Conservation (phyloP, 2,888 invertebrate genomes). For the Keiferia lycopersicella region DNA sequence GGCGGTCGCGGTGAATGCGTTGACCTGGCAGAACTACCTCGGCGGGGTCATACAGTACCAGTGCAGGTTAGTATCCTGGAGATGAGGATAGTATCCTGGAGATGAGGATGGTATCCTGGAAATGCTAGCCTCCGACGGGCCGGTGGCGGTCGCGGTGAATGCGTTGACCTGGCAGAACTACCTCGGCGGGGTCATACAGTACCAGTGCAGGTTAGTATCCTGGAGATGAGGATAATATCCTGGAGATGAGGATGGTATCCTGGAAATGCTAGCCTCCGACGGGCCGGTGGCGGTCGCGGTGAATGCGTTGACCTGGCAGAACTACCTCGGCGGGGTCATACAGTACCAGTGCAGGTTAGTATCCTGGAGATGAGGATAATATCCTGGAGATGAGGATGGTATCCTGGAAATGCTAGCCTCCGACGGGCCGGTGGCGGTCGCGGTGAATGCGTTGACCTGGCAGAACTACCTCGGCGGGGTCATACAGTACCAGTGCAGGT, state of each 20-base stretch:
- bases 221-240: too few species aligned
- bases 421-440: constrained; percentile 89
- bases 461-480: constrained; percentile 93
- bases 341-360: constrained; percentile 88
- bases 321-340: constrained; percentile 92
- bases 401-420: constrained; percentile 82
- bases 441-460: constrained; percentile 92
- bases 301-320: constrained; percentile 92
- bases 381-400: too few species aligned
- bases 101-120: too few species aligned
- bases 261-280: constrained; percentile 81
- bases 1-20: constrained; percentile 90
- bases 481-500: constrained; percentile 90
- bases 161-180: constrained; percentile 94
- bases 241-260: too few species aligned
- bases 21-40: constrained; percentile 92
- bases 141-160: constrained; percentile 90
- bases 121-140: constrained; percentile 86
- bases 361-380: too few species aligned
- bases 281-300: constrained; percentile 92
- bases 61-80: constrained; percentile 85
- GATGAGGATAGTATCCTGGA: too few species aligned
- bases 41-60: constrained; percentile 92
- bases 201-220: constrained; percentile 87
- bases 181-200: constrained; percentile 91